Conservation (phyloP, 2,888 invertebrate genomes). For the Idaea biselata region DNA sequence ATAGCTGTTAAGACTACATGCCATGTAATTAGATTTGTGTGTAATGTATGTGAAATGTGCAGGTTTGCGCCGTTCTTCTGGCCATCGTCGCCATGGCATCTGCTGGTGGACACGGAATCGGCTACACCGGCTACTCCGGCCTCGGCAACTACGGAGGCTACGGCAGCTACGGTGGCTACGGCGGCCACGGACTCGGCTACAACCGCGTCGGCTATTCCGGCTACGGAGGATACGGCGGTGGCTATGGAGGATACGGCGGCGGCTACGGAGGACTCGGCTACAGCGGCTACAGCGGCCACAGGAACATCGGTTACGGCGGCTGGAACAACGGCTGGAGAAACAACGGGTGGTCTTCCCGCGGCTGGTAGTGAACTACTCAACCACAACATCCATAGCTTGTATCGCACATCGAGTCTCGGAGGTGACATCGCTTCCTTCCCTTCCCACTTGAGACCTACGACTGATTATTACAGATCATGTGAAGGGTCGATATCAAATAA, state of each 20-base stretch:
- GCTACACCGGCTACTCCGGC: conserved; percentile 8
- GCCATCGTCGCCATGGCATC: conserved; percentile 40
- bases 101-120: conserved; percentile 33
- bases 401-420: background rate
- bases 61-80: conserved; percentile 36
- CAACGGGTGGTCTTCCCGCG: no score
- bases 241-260: conserved; percentile 6
- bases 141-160: conserved; percentile 28
- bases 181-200: conserved; percentile 36
- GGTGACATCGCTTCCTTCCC: no score
- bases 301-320: conserved; percentile 37
- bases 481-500: background rate
- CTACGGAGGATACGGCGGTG: conserved; percentile 33
- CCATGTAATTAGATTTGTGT: background rate
- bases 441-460: background rate
- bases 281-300: conserved; percentile 15
- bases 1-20: no score
- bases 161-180: conserved; percentile 30
- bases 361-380: background rate
- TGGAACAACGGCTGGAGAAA: background rate
- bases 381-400: background rate
- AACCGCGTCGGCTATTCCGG: conserved; percentile 25
- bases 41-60: conserved; percentile 22
- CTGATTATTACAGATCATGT: background rate
- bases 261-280: conserved; percentile 28